Conservation (phyloP, 92 coral and sea anemone species). For the Phenganax marumi region DNA sequence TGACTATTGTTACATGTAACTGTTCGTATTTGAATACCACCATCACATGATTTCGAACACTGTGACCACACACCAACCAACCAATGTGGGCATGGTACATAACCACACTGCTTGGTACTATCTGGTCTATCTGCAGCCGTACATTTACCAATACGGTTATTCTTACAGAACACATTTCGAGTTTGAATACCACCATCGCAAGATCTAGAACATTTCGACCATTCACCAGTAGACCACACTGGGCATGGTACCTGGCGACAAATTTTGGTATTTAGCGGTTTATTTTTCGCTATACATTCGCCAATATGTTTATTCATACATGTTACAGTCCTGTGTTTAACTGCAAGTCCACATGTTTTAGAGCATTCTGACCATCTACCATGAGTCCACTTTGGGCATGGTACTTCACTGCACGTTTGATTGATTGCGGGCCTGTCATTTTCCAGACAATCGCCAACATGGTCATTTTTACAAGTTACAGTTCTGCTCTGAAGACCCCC, state of each 20-base stretch:
- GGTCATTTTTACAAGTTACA: slow-evolving; percentile 50
- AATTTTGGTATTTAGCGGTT: not conserved
- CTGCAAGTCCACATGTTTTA: slow-evolving; percentile 75
- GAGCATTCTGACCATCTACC: slow-evolving; percentile 52
- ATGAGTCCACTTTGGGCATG: slow-evolving; percentile 32
- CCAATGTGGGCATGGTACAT: slow-evolving; percentile 47
- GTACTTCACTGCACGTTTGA: slow-evolving; percentile 3
- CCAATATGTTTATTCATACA: slow-evolving; percentile 26
- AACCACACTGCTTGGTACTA: slow-evolving; percentile 3
- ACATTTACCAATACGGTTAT: slow-evolving; percentile 28
- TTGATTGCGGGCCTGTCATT: not conserved
- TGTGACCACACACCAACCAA: slow-evolving; percentile 44
- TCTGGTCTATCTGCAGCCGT: slow-evolving; percentile 6
- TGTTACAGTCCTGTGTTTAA: slow-evolving; percentile 65
- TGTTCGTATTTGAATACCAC: slow-evolving; percentile 48
- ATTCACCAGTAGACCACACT: slow-evolving; percentile 9
- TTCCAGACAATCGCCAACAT: slow-evolving; percentile 23
- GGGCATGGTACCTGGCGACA: slow-evolving; percentile 12
- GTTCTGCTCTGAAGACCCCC: slow-evolving; percentile 42
- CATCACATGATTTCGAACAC: slow-evolving; percentile 49
- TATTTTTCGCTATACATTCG: not conserved
- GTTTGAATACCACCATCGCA: slow-evolving; percentile 16
- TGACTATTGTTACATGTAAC: slow-evolving; percentile 41
- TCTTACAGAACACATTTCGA: slow-evolving; percentile 18
- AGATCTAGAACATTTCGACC: slow-evolving; percentile 24